Evolutionary conservation across 2,113 vertebrate species (phyloP).

Genomic region (Microcebus murinus): DNA sequence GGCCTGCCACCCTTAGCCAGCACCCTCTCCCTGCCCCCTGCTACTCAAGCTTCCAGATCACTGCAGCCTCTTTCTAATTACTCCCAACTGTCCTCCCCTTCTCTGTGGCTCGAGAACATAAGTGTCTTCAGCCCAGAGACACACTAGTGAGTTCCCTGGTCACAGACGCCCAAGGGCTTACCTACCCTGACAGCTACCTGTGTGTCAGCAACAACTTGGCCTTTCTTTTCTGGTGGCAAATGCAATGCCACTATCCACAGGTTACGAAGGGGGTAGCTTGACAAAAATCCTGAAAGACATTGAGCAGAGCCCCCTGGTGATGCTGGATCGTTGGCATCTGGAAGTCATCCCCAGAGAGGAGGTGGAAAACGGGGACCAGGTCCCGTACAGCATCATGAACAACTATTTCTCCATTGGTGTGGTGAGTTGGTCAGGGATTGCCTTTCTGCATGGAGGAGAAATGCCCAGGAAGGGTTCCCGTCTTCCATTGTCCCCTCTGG

Average conservation of each 20-base stretch:
- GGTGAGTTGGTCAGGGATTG: slow-evolving; percentile 86
- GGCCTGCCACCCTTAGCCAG: not conserved
- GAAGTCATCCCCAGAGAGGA: slow-evolving; percentile 92
- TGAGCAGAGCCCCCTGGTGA: slow-evolving; percentile 88
- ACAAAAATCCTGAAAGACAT: slow-evolving; percentile 89
- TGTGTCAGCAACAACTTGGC: not conserved
- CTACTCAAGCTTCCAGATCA: not conserved
- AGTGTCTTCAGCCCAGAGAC: not conserved
- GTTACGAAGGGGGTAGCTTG: slow-evolving; percentile 88
- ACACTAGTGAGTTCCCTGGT: not conserved
- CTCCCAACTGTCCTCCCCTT: not conserved
- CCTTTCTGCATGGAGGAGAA: not conserved
- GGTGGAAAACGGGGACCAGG: slow-evolving; percentile 92
- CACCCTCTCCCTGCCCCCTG: not conserved
- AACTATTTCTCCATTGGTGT: slow-evolving; percentile 99
- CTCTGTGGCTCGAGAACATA: not conserved
- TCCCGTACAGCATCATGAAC: slow-evolving; percentile 96
- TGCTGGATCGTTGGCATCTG: slow-evolving; percentile 96
- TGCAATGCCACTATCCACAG: slow-evolving; percentile 59
- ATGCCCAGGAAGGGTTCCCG: not conserved
- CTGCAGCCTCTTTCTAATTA: not conserved
- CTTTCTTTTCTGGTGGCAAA: slow-evolving; percentile 12
- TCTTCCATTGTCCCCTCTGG: not conserved
- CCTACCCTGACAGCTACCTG: not conserved
- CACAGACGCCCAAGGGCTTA: not conserved